Base-by-base conservation (phyloP, 1,140 invertebrate species). In the Magallana gigas region DNA sequence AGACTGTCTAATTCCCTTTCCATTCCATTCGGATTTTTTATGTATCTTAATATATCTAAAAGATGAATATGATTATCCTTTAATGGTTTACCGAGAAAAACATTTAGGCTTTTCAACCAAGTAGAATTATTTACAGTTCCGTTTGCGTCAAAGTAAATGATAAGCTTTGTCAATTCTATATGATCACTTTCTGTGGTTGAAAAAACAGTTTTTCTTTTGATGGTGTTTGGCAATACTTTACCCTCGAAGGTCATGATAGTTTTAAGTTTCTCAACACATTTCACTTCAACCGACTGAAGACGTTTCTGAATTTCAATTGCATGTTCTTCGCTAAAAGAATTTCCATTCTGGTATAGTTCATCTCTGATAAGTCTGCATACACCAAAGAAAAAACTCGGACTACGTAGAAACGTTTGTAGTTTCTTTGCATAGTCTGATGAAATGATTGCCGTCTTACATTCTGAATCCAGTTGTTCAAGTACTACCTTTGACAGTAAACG, bases 401-500 rank as follows among this genome's bases (percentile, higher is more conserved):
- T 68, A 36, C 71, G 48, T 7, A 91, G n/a, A 18, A 76, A 88
- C 6, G n/a, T 8, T 57, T 83, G 18, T 14, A 90, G 9, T 18
- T 71, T 12, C 7, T 16, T 76, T 59, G 86, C 62, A 12, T 16
- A 4, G 11, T 29, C 29, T 6, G 60, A 84, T 12, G 57, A 14
- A 7, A 57, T 82, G n/a, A 16, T 23, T 16, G 36, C 68, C 5
- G 18, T 5, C 14, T 59, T 60, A 48, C 6, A 71, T 7, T 87
- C 85, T 18, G 88, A 88, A 23, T 14, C 12, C n/a, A 93, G 57
- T 8, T 60, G 48, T 88, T 92, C 90, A 16, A 86, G 85, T 0
- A 92, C 91, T n/a, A 92, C 14, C 11, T 88, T 60, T 48, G 89
- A 89, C 36, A 93, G 84, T 36, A 91, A 84, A 12, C 81, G 82